Percentiles rank a stretch among this genome's conserved stretches.
Evolutionary conservation across 2,888 invertebrate species (phyloP).

Genomic region (Lymantria dispar): DNA sequence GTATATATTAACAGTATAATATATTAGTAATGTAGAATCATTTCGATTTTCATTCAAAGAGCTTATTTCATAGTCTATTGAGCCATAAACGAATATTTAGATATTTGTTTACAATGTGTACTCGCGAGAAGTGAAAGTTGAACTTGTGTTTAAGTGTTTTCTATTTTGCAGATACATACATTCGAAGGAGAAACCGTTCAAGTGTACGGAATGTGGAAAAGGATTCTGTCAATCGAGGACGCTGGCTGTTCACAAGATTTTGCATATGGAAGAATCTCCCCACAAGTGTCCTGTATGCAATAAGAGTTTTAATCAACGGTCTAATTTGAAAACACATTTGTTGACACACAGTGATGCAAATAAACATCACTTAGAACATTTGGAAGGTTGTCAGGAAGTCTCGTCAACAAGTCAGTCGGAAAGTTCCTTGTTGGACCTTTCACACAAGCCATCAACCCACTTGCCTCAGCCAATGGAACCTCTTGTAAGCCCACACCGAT

Average conservation of each 20-base stretch:
- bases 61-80: constrained; percentile 50
- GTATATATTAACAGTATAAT: constrained; percentile 67
- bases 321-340: constrained; percentile 95
- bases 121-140: constrained; percentile 51
- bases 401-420: constrained; percentile 77
- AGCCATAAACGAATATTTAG: constrained; percentile 45
- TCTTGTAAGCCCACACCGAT: constrained; percentile 53
- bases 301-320: constrained; percentile 95
- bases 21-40: constrained; percentile 57
- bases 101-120: constrained; percentile 52
- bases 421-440: constrained; percentile 79
- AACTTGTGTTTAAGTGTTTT: constrained; percentile 45
- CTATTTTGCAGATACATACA: constrained; percentile 93
- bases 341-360: constrained; percentile 91
- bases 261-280: constrained; percentile 96
- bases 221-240: constrained; percentile 99
- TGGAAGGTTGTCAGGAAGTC: constrained; percentile 78
- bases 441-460: constrained; percentile 75
- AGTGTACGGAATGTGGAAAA: constrained; percentile 97
- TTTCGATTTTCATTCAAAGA: constrained; percentile 57
- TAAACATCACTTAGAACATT: constrained; percentile 73
- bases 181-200: constrained; percentile 99
- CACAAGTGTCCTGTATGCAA: constrained; percentile 96
- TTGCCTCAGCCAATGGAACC: constrained; percentile 51
- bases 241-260: constrained; percentile 96